A percentile compares a stretch with the other conserved stretches of the same genome.
These are phyloP conservation scores for Lutraria rhynchaena DNA, from an alignment of 1,140 invertebrate genomes.

Conservation along the genomic window DNA sequence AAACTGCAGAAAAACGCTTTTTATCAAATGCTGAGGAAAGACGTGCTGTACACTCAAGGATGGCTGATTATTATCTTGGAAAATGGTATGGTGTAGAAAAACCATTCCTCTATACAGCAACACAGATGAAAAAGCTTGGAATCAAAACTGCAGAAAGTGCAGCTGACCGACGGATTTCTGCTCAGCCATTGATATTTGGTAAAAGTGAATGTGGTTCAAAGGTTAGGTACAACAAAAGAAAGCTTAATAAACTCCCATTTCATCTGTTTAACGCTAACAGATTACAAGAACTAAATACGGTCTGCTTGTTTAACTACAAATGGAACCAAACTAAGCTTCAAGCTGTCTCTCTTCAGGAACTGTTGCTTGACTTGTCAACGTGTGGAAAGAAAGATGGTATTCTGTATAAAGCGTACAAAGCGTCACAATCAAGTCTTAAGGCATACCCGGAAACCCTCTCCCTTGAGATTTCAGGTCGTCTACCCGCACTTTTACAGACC, in stretches of 20 bases:
- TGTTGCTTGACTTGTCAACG: constrained; percentile 69
- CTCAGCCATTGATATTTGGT: constrained; percentile 93
- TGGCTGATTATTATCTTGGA: constrained; percentile 97
- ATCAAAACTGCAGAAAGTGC: constrained; percentile 91
- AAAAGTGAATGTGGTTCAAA: constrained; percentile 33
- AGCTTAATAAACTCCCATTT: constrained; percentile 74
- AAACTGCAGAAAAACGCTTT: constrained; percentile 89
- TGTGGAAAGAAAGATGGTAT: constrained; percentile 84
- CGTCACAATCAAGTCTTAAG: constrained; percentile 68
- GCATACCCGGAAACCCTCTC: constrained; percentile 72
- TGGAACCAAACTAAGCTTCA: constrained; percentile 73
- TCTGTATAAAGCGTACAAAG: constrained; percentile 73
- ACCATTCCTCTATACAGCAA: constrained; percentile 96
- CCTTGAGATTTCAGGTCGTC: constrained; percentile 74
- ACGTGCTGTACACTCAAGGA: constrained; percentile 96
- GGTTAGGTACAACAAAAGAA: constrained; percentile 71
- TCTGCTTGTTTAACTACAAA: constrained; percentile 72
- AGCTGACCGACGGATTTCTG: constrained; percentile 96
- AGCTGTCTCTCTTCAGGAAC: constrained; percentile 68
- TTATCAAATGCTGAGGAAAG: constrained; percentile 97
- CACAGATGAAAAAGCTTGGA: constrained; percentile 84
- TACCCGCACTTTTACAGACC: constrained; percentile 67
- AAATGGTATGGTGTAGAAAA: constrained; percentile 96
- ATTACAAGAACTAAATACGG: constrained; percentile 77
- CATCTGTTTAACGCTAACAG: constrained; percentile 67